A percentile compares a stretch with the other conserved stretches of the same genome.
Evolutionary conservation across 2,113 vertebrate genomes (phyloP).

Genomic region (Petrocephalus microphthalmus): DNA sequence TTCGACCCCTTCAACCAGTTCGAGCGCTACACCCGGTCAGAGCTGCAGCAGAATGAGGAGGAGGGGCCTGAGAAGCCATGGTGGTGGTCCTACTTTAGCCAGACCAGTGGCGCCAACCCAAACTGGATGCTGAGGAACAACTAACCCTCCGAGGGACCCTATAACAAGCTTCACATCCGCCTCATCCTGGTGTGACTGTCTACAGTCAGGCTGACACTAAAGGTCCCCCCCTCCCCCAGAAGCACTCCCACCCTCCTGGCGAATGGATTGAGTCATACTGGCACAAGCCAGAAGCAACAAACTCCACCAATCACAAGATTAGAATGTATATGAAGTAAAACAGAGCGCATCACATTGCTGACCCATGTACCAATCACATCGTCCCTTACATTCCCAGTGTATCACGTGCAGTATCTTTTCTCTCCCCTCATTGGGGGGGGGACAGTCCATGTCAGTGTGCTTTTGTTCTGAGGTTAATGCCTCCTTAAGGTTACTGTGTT

Average conservation of each 20-base stretch:
- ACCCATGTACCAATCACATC: not conserved
- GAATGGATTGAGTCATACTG: not conserved
- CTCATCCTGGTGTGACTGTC: not conserved
- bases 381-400: not conserved
- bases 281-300: not conserved
- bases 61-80: conserved; percentile 72
- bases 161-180: not conserved
- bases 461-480: not conserved
- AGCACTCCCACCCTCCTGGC: not conserved
- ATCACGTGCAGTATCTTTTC: not conserved
- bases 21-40: conserved; percentile 48
- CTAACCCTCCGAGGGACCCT: conserved; percentile 24
- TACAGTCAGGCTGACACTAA: not conserved
- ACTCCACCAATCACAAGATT: not conserved
- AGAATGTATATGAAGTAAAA: not conserved
- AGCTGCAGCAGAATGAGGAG: conserved; percentile 31
- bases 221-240: not conserved
- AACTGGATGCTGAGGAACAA: conserved; percentile 79
- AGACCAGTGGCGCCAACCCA: conserved; percentile 60
- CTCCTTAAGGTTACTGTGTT: not conserved
- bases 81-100: conserved; percentile 91
- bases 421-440: not conserved
- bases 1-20: conserved; percentile 65
- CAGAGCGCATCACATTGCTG: not conserved
- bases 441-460: not conserved